Base-by-base conservation (phyloP, 2,888 invertebrate species). In the Orchestes rusci region DNA sequence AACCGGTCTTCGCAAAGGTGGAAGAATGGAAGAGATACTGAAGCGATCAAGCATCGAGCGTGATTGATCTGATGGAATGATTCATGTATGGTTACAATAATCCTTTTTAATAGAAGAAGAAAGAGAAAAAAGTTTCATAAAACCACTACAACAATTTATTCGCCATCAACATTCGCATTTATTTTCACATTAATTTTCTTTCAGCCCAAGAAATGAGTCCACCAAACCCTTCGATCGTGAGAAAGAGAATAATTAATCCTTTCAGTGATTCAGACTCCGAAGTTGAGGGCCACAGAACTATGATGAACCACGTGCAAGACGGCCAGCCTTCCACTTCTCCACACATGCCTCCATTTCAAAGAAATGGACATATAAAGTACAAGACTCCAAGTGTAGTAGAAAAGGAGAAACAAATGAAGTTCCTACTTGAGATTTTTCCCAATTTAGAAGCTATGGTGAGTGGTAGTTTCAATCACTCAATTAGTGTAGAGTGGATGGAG, bases 371-470 rank as follows among this genome's bases (percentile, higher is more conserved):
- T 23, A 10, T 23, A 23, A 10, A 7, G 23, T 5, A 23, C 23
- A 62, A 61, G 42, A 61, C 59, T 42, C 59, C 59, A 12, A 55
- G 56, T 4, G 59, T 66, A 31, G 36, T 69, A 31, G 69, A 76
- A n/a, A 74, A 74, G 52, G 77, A 78, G 56, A 70, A 74, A 39
- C 70, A 77, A 49, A 74, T 80, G 59, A 72, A 74, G 59, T 79
- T 79, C 63, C 73, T 82, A 67, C 66, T 73, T 50, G 73, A 76
- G 60, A 75, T 76, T 67, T 80, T 78, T 58, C 80, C 81, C 3
- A 71, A 74, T 43, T 67, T 77, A 54, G 73, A 77, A 50, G 72
- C 74, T 19, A 67, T 75, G 66, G 81, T 80, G 66, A 66, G 15
- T 16, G n/a, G n/a, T 10, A 23, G 23, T 23, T 37, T 12, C 15